Evolutionary conservation across 2,888 invertebrate species (phyloP).

Genomic region (Sericinus montela): DNA sequence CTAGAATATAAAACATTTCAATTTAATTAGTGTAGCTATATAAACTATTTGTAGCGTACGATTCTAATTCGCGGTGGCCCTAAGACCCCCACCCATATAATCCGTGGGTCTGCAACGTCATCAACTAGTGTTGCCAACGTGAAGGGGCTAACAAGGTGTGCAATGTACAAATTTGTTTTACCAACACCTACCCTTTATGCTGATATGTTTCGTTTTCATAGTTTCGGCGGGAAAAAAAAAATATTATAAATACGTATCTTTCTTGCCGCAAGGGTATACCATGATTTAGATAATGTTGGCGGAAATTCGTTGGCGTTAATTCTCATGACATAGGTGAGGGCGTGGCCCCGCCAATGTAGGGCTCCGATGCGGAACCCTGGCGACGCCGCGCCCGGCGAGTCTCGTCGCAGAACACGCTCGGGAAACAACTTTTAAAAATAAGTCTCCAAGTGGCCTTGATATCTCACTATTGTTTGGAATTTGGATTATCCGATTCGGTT

Average conservation of each 20-base stretch:
- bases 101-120: constrained; percentile 13
- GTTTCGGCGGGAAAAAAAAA: constrained; percentile 68
- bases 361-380: constrained; percentile 20
- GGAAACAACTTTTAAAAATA: constrained; percentile 58
- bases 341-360: constrained; percentile 22
- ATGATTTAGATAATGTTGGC: constrained; percentile 66
- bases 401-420: constrained; percentile 63
- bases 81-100: constrained; percentile 7
- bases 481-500: constrained; percentile 71
- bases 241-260: constrained; percentile 44
- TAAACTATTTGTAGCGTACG: constrained; percentile 50
- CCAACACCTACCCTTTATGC: constrained; percentile 48
- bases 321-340: constrained; percentile 35
- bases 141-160: constrained; percentile 40
- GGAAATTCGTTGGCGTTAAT: constrained; percentile 57
- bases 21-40: constrained; percentile 61
- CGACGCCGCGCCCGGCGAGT: constrained; percentile 38
- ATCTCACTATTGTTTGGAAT: constrained; percentile 74
- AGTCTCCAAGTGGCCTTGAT: constrained; percentile 79
- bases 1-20: constrained; percentile 59
- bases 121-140: constrained; percentile 29
- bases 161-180: constrained; percentile 73
- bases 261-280: constrained; percentile 77
- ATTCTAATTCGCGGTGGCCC: constrained; percentile 24
- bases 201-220: constrained; percentile 57